Conservation (phyloP, 2,888 invertebrate species). For the Nezara viridula region DNA sequence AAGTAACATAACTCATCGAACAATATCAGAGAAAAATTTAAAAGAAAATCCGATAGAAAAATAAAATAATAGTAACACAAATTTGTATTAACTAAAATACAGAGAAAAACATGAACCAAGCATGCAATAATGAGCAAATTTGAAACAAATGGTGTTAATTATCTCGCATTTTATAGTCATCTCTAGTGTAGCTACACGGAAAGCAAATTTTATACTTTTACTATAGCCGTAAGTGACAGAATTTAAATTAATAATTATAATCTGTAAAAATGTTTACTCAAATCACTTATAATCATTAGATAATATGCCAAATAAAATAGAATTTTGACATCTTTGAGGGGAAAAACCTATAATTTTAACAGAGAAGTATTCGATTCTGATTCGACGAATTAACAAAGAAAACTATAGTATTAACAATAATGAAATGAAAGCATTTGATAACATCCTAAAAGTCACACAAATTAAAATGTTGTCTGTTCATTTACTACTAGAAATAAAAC, state of each 20-base stretch:
- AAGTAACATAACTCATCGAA: not conserved
- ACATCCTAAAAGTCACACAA: too few species aligned
- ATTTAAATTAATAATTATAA: not conserved
- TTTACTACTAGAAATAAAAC: not conserved
- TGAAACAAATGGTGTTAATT: too few species aligned
- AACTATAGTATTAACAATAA: too few species aligned
- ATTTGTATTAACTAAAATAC: too few species aligned
- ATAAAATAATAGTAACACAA: too few species aligned
- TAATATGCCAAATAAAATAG: not conserved
- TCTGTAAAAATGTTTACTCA: not conserved
- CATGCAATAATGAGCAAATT: not conserved
- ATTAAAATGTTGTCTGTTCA: too few species aligned
- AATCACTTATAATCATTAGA: not conserved
- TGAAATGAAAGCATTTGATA: too few species aligned
- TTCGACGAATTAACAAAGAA: too few species aligned
- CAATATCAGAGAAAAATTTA: not conserved
- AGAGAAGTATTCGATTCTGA: not conserved
- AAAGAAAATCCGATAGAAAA: not conserved
- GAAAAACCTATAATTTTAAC: not conserved
- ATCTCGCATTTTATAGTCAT: not conserved
- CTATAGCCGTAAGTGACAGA: not conserved
- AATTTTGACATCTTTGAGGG: not conserved
- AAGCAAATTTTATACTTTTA: not conserved
- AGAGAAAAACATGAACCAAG: too few species aligned
- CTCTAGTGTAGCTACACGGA: not conserved